Evolutionary conservation across 2,888 invertebrate species (phyloP).

Genomic region (Dicycla oo): DNA sequence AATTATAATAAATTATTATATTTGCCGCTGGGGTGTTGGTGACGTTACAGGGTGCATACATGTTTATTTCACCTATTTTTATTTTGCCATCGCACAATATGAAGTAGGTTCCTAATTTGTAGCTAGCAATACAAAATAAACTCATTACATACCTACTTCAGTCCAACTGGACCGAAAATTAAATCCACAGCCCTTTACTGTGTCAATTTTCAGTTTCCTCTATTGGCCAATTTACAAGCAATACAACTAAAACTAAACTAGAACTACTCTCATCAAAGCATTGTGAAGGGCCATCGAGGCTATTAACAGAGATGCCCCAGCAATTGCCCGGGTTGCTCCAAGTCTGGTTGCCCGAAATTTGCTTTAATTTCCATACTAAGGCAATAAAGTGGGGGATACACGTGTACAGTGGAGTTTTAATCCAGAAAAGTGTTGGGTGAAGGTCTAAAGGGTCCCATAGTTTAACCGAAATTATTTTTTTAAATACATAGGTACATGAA

Average conservation of each 20-base stretch:
- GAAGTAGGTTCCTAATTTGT: not conserved
- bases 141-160: not conserved
- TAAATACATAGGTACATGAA: not conserved
- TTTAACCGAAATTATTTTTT: not conserved
- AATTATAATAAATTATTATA: too few relatives aligned
- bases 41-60: too few relatives aligned
- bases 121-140: conserved; percentile 15
- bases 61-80: not conserved
- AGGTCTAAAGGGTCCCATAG: not conserved
- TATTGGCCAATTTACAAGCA: conserved; percentile 61
- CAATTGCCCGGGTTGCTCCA: conserved; percentile 28
- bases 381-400: conserved; percentile 28
- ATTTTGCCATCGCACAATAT: not conserved
- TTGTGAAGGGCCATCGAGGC: conserved; percentile 49
- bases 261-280: conserved; percentile 64
- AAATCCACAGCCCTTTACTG: conserved; percentile 32
- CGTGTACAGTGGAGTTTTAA: conserved; percentile 12
- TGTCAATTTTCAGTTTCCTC: conserved; percentile 42
- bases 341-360: conserved; percentile 51
- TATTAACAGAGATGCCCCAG: conserved; percentile 55
- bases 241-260: conserved; percentile 45
- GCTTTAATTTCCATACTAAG: conserved; percentile 54
- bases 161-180: conserved; percentile 28
- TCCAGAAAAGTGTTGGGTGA: not conserved
- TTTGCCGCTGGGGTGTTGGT: too few relatives aligned